Percentiles rank a stretch among this genome's conserved stretches.
Conservation (phyloP, 23 tunicate genomes). For the Phallusia fumigata region DNA sequence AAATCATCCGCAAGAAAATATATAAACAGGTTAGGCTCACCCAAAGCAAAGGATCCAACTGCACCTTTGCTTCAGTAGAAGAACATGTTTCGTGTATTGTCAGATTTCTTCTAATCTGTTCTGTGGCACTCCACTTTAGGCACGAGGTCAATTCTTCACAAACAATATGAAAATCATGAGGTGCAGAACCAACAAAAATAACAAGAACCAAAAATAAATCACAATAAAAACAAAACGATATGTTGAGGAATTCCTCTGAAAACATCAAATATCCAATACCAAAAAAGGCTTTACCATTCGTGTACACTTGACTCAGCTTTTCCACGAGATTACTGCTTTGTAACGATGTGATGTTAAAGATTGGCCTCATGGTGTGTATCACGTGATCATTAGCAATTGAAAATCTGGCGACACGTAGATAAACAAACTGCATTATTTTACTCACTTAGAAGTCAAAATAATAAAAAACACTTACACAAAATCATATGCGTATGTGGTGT, state of each 20-base stretch:
- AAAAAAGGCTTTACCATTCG: background rate
- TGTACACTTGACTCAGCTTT: background rate
- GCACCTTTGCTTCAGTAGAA: conserved; percentile 21
- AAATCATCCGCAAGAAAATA: background rate
- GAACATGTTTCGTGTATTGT: conserved; percentile 43
- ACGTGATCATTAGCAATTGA: conserved; percentile 30
- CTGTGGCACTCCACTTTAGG: conserved; percentile 17
- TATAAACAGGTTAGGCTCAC: conserved; percentile 14
- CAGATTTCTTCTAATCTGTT: background rate
- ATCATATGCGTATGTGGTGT: background rate
- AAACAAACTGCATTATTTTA: background rate
- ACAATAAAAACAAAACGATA: too few species aligned
- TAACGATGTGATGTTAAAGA: conserved; percentile 40
- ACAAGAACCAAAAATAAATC: too few species aligned
- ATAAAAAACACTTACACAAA: background rate
- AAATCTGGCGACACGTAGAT: conserved; percentile 14
- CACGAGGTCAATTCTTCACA: conserved; percentile 17
- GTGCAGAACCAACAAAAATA: too few species aligned
- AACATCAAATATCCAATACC: too few species aligned
- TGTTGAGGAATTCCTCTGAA: too few species aligned
- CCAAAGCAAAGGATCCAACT: conserved; percentile 41
- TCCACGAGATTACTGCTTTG: background rate
- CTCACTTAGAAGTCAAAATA: background rate
- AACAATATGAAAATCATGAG: too few species aligned
- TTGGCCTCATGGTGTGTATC: conserved; percentile 16